These are phyloP conservation scores for Atlantisia rogersi DNA, from an alignment of 2,113 vertebrate species.

Conservation along the genomic window DNA sequence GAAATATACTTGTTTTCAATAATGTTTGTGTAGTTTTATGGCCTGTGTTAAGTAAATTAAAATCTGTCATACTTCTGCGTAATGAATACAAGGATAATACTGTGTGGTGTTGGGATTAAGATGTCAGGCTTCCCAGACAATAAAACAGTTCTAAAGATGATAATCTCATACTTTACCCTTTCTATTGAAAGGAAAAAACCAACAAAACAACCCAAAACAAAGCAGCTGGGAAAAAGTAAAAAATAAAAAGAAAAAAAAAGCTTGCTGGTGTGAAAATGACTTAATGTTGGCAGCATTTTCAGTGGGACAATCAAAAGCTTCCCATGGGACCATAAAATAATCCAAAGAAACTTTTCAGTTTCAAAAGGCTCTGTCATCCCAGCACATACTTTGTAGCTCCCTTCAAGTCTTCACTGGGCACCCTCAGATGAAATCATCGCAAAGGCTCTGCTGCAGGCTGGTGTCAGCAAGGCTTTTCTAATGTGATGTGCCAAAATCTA, in stretches of 20 bases:
- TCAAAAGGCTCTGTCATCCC: not conserved
- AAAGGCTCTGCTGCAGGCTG: not conserved
- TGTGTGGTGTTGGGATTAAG: not conserved
- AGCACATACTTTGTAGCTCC: not conserved
- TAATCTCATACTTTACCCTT: not conserved
- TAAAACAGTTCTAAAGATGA: not conserved
- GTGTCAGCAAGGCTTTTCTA: not conserved
- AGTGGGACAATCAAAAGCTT: not conserved
- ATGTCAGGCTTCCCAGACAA: not conserved
- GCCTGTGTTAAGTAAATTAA: not conserved
- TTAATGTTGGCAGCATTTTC: not conserved
- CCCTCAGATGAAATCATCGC: not conserved
- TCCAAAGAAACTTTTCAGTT: not conserved
- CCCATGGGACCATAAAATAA: not conserved
- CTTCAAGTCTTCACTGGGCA: not conserved
- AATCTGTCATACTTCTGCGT: not conserved
- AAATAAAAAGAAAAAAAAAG: not conserved
- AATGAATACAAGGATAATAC: not conserved
- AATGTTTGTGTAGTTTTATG: not conserved
- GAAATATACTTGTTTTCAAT: not conserved
- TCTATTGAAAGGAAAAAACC: not conserved
- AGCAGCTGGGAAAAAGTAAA: not conserved
- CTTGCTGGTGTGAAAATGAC: not conserved
- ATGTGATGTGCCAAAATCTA: not conserved
- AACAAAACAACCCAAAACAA: not conserved